Evolutionary conservation across 2,888 invertebrate species (phyloP).

Genomic region (Aphidoletes aphidimyza): DNA sequence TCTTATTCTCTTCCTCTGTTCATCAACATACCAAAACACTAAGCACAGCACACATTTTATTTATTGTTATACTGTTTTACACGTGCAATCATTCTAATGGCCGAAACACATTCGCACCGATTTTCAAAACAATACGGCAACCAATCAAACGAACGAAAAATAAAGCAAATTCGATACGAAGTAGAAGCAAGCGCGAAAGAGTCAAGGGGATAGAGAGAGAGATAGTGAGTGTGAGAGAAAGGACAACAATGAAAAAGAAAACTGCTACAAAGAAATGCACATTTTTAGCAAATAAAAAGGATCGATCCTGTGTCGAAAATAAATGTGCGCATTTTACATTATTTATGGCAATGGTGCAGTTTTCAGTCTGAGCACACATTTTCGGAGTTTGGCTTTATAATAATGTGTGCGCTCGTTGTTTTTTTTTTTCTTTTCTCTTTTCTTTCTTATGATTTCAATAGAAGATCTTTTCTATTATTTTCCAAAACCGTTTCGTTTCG

Average conservation of each 20-base stretch:
- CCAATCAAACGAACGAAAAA: neutral
- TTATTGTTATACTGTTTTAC: constrained; percentile 34
- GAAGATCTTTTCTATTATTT: constrained; percentile 16
- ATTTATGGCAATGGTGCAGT: constrained; percentile 41
- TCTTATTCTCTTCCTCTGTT: too few relatives aligned
- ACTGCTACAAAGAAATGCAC: neutral
- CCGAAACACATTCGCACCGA: neutral
- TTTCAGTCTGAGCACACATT: neutral
- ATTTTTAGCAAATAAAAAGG: neutral
- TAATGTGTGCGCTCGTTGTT: too few relatives aligned
- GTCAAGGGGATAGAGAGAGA: neutral
- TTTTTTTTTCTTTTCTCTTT: too few relatives aligned
- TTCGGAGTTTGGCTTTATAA: too few relatives aligned
- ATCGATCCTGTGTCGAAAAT: neutral
- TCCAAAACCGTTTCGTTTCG: neutral
- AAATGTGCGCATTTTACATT: constrained; percentile 31
- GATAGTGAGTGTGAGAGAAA: neutral
- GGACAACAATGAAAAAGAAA: neutral
- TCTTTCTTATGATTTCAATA: neutral
- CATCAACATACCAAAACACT: neutral
- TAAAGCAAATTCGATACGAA: neutral
- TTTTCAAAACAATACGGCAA: neutral
- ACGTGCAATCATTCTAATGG: neutral
- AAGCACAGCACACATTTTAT: neutral
- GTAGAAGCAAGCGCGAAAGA: too few relatives aligned